These are phyloP conservation scores for Melanargia galathea DNA, from an alignment of 2,888 invertebrate genomes.

Conservation along the genomic window DNA sequence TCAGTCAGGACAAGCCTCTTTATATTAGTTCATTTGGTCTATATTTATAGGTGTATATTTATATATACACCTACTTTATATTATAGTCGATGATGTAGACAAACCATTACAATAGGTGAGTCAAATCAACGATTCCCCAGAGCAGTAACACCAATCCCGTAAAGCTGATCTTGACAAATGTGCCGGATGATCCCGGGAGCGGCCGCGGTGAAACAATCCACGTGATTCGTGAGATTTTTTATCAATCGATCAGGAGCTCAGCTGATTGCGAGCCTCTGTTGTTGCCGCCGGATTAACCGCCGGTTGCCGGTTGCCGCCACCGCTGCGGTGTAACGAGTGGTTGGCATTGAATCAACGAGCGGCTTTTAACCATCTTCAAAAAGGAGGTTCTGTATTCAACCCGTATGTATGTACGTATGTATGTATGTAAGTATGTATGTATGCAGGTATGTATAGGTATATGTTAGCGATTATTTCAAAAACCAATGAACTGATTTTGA, in stretches of 20 bases:
- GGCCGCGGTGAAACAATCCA: constrained; percentile 55
- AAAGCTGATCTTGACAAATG: constrained; percentile 81
- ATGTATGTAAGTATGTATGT: too few relatives aligned
- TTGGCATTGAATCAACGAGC: too few relatives aligned
- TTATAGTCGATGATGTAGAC: constrained; percentile 5
- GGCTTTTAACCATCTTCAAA: too few relatives aligned
- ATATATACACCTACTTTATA: background rate
- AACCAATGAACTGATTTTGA: too few relatives aligned
- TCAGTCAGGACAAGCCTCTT: too few relatives aligned
- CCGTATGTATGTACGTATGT: too few relatives aligned
- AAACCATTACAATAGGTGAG: constrained; percentile 22
- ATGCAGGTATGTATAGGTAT: too few relatives aligned
- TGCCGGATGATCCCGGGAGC: constrained; percentile 70
- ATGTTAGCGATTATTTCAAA: too few relatives aligned
- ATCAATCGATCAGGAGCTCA: constrained; percentile 79
- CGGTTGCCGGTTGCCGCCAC: background rate
- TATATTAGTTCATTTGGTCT: constrained; percentile 3
- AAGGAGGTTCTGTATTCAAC: too few relatives aligned
- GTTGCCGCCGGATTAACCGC: constrained; percentile 73
- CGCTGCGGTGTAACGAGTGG: too few relatives aligned
- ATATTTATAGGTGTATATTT: too few relatives aligned
- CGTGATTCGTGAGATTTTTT: constrained; percentile 73
- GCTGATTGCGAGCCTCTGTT: constrained; percentile 79
- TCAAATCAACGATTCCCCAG: constrained; percentile 24
- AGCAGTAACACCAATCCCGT: constrained; percentile 43